Evolutionary conservation across 2,113 vertebrate genomes (phyloP).

Genomic region (Oryzias javanicus): DNA sequence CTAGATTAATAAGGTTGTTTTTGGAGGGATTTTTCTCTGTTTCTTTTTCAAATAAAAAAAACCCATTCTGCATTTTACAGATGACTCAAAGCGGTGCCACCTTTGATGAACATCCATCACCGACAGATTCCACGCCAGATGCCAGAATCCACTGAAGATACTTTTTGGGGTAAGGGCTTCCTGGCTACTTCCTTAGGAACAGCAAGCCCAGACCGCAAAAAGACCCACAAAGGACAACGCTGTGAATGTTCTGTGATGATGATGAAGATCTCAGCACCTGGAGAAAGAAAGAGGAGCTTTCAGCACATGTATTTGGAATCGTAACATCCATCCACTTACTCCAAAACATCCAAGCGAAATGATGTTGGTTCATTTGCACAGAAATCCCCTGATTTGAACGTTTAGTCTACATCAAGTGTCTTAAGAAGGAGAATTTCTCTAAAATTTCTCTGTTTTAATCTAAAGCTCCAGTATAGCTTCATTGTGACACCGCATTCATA

Average conservation of each 20-base stretch:
- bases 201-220: slow-evolving; percentile 99
- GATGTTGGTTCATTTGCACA: too few relatives aligned
- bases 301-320: slow-evolving; percentile 1
- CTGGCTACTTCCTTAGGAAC: slow-evolving; percentile 89
- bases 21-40: slow-evolving; percentile 20
- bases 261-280: slow-evolving; percentile 19
- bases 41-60: not conserved
- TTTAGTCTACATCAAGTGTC: too few relatives aligned
- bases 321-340: too few relatives aligned
- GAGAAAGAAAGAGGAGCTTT: slow-evolving; percentile 9
- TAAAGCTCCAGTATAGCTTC: too few relatives aligned
- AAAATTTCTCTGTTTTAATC: too few relatives aligned
- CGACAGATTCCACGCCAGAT: slow-evolving; percentile 12
- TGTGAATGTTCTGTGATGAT: not conserved
- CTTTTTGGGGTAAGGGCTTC: slow-evolving; percentile 99
- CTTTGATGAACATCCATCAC: not conserved
- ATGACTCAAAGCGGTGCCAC: slow-evolving; percentile 7
- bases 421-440: too few relatives aligned
- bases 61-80: not conserved
- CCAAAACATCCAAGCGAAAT: too few relatives aligned
- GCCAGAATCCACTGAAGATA: slow-evolving; percentile 84
- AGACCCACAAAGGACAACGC: slow-evolving; percentile 84
- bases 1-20: slow-evolving; percentile 15
- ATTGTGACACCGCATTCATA: too few relatives aligned
- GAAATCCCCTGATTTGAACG: too few relatives aligned